phyloP scores from a whole-genome alignment of 1,140 invertebrate species.

The Wasmannia auropunctata region DNA sequence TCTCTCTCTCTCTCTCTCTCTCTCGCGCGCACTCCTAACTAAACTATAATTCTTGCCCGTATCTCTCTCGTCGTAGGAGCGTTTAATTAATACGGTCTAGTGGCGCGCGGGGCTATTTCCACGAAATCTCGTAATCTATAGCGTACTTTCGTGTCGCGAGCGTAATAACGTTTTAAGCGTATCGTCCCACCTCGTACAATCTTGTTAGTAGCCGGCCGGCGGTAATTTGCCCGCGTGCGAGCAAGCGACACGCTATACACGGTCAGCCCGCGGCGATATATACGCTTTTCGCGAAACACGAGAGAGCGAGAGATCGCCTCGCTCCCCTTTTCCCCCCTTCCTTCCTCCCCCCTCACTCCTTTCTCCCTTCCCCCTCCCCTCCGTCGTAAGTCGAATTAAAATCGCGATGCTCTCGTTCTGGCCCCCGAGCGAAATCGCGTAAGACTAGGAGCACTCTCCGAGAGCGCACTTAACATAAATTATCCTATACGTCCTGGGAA shows the following conservation, averaged over 20 bases:
- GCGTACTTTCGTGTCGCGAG: slow-evolving; percentile 54
- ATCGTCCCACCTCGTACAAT: slow-evolving; percentile 59
- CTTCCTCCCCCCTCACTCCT: too few species aligned
- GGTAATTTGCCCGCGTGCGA: slow-evolving; percentile 48
- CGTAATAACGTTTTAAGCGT: slow-evolving; percentile 58
- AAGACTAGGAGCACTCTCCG: slow-evolving; percentile 8
- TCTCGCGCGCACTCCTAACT: slow-evolving; percentile 40
- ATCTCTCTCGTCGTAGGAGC: slow-evolving; percentile 56
- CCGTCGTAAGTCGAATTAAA: slow-evolving; percentile 30
- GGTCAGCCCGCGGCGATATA: slow-evolving; percentile 43
- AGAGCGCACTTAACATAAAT: slow-evolving; percentile 39
- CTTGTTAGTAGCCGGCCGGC: slow-evolving; percentile 45
- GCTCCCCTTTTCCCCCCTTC: neutral
- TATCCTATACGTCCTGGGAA: slow-evolving; percentile 26
- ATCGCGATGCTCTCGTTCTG: slow-evolving; percentile 2
- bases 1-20: too few species aligned
- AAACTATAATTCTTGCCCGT: slow-evolving; percentile 59
- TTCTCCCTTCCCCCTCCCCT: neutral
- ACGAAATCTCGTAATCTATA: slow-evolving; percentile 60
- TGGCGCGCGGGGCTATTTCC: slow-evolving; percentile 44
- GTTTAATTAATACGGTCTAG: slow-evolving; percentile 60
- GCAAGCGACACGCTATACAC: slow-evolving; percentile 50
- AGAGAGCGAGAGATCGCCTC: neutral
- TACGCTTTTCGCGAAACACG: slow-evolving; percentile 41
- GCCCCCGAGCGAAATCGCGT: slow-evolving; percentile 23